These are phyloP conservation scores for Echeneis naucrates DNA, from an alignment of 2,797 vertebrate species.

Conservation along the genomic window DNA sequence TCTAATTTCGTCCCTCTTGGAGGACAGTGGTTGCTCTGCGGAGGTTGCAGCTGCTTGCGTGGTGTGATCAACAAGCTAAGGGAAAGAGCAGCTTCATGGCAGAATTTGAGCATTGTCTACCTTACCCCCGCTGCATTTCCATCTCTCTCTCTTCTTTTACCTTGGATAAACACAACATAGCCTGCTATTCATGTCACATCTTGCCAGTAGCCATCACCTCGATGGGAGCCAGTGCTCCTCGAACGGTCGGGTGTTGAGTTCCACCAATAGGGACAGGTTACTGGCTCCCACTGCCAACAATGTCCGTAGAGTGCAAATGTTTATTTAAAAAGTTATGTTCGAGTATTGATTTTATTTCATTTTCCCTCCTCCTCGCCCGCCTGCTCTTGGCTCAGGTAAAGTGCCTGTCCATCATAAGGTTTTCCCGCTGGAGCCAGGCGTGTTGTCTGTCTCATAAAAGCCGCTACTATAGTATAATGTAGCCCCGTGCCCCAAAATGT, in stretches of 20 bases:
- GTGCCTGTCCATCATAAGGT: conserved; percentile 71
- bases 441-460: conserved; percentile 73
- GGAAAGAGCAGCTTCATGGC: conserved; percentile 39
- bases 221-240: conserved; percentile 76
- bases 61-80: conserved; percentile 60
- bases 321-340: conserved; percentile 88
- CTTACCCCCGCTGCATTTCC: neutral
- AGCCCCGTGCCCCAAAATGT: conserved; percentile 65
- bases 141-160: conserved; percentile 49
- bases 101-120: conserved; percentile 40
- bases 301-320: conserved; percentile 85
- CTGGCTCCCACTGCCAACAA: conserved; percentile 79
- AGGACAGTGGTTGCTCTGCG: conserved; percentile 31
- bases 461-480: conserved; percentile 75
- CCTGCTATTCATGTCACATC: conserved; percentile 77
- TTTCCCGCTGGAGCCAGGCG: conserved; percentile 63
- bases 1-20: conserved; percentile 23
- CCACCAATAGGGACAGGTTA: conserved; percentile 83
- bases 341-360: conserved; percentile 86
- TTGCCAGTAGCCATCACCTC: conserved; percentile 83
- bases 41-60: conserved; percentile 34
- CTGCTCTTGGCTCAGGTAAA: conserved; percentile 67
- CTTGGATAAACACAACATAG: conserved; percentile 78
- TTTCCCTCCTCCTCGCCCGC: conserved; percentile 67
- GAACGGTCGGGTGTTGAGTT: conserved; percentile 77